A percentile compares a stretch with the other conserved stretches of the same genome.
phyloP scores from a whole-genome alignment of 2,888 invertebrate genomes.

The Melipona beecheii region DNA sequence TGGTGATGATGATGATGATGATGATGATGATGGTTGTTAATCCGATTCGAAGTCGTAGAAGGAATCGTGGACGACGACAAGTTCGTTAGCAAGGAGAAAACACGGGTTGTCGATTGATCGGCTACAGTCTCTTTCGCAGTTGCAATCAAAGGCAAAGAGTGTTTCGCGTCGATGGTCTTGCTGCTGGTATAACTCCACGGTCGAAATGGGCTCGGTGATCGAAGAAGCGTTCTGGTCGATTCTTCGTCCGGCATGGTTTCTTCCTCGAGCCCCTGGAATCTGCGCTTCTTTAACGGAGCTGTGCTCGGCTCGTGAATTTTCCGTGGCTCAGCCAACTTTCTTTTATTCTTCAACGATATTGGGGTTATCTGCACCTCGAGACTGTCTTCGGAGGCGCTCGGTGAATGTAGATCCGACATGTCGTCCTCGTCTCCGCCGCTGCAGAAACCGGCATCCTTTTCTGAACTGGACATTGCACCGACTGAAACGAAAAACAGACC shows the following conservation, averaged over 20 bases:
- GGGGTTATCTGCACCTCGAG: slow-evolving; percentile 88
- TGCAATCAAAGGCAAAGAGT: background rate
- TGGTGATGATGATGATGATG: background rate
- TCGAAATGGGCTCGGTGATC: slow-evolving; percentile 86
- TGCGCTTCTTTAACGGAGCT: slow-evolving; percentile 88
- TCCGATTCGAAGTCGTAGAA: background rate
- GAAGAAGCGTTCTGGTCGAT: slow-evolving; percentile 66
- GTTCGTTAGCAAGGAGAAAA: background rate
- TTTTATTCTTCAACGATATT: slow-evolving; percentile 86
- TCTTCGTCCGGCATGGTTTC: slow-evolving; percentile 76
- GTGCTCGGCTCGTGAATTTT: slow-evolving; percentile 85
- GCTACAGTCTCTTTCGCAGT: background rate
- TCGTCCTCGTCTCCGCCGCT: slow-evolving; percentile 89
- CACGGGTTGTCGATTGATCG: background rate
- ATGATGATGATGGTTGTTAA: background rate
- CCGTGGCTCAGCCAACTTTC: slow-evolving; percentile 89
- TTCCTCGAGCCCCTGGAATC: slow-evolving; percentile 75
- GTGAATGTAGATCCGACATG: slow-evolving; percentile 85
- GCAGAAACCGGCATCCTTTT: slow-evolving; percentile 90
- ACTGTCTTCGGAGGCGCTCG: slow-evolving; percentile 88
- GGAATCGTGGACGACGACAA: background rate
- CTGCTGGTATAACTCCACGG: slow-evolving; percentile 86
- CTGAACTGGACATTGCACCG: slow-evolving; percentile 84
- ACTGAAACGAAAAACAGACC: slow-evolving; percentile 85
- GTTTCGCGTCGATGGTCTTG: slow-evolving; percentile 59